Conservation (phyloP, 2,888 invertebrate genomes). For the Coenonympha arcania region DNA sequence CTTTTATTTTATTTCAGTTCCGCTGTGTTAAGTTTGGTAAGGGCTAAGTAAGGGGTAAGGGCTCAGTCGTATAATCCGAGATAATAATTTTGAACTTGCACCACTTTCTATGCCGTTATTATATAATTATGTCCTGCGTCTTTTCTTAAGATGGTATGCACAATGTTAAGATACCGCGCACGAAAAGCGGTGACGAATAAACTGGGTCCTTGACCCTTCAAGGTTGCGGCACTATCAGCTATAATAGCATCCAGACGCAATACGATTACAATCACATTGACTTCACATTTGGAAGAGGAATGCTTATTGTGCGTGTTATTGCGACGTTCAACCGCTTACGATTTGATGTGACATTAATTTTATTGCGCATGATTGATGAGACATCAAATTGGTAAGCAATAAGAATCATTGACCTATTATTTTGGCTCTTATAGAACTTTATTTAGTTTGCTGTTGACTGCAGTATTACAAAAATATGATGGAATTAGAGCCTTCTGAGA, state of each 20-base stretch:
- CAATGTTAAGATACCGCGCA: constrained; percentile 20
- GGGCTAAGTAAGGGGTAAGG: too few species aligned
- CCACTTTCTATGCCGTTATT: background rate
- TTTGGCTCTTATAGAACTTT: too few species aligned
- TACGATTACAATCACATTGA: constrained; percentile 22
- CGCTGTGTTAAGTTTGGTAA: too few species aligned
- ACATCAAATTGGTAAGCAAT: background rate
- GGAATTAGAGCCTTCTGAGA: too few species aligned
- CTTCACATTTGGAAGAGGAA: constrained; percentile 29
- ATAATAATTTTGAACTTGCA: too few species aligned
- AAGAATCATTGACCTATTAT: background rate
- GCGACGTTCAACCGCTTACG: constrained; percentile 22
- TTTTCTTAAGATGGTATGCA: background rate
- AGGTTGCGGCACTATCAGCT: constrained; percentile 28
- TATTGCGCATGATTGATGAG: constrained; percentile 3
- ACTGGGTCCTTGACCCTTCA: constrained; percentile 35
- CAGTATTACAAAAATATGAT: too few species aligned
- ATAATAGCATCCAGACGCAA: constrained; percentile 11
- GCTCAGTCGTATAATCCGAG: too few species aligned
- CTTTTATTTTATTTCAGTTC: background rate
- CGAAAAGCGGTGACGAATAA: constrained; percentile 29
- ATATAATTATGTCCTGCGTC: background rate
- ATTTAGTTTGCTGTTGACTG: too few species aligned
- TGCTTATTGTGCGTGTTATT: constrained; percentile 29
- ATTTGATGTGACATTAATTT: constrained; percentile 21